Evolutionary conservation across 2,113 vertebrate genomes (phyloP).

Genomic region (Tapirus terrestris): DNA sequence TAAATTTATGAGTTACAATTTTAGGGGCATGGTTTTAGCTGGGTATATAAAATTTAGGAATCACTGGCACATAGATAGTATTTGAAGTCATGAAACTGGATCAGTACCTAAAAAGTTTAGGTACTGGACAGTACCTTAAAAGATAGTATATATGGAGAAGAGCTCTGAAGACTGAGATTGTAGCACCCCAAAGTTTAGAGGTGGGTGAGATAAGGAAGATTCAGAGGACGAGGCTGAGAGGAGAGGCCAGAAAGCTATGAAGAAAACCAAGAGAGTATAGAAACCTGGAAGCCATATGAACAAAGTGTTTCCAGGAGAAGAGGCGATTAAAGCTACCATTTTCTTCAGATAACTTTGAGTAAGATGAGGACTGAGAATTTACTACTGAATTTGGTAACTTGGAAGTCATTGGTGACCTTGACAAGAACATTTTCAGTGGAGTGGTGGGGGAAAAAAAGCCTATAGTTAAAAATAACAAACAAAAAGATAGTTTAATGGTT

Average conservation of each 20-base stretch:
- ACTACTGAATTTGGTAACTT: background rate
- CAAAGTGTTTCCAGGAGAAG: background rate
- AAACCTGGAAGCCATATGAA: background rate
- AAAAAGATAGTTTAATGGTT: background rate
- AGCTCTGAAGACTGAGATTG: background rate
- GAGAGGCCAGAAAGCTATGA: background rate
- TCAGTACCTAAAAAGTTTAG: background rate
- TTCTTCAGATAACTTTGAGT: background rate
- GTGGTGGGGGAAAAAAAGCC: background rate
- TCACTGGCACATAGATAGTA: background rate
- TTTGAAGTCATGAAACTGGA: background rate
- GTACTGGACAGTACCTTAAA: background rate
- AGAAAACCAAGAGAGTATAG: background rate
- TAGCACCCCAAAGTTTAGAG: background rate
- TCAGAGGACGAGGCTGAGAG: background rate
- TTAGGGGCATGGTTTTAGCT: background rate
- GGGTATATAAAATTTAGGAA: background rate
- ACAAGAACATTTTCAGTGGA: background rate
- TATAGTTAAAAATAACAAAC: background rate
- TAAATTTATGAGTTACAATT: background rate
- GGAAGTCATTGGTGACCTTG: background rate
- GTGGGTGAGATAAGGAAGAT: background rate
- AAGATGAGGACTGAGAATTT: background rate
- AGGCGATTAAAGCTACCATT: background rate
- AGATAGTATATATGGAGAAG: background rate